Evolutionary conservation across 2,888 invertebrate genomes (phyloP), one percentile per base, ranked within the genome.

Genomic region (Andrena marginata): DNA sequence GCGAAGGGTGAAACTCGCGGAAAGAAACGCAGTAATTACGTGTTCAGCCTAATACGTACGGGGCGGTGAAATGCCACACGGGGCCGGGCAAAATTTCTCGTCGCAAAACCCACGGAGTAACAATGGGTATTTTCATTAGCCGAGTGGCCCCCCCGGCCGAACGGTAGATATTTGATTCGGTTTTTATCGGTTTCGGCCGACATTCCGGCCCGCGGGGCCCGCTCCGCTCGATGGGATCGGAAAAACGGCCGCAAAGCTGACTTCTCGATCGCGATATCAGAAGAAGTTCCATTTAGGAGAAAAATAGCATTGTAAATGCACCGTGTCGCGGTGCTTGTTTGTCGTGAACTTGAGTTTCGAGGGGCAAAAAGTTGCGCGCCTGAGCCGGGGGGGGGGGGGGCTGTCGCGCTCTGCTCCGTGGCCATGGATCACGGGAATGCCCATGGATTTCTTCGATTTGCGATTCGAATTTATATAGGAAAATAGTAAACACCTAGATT

Each of bases 71-170:
- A 87, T 84, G 73, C 86, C 86, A 56, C 84, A 65, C 84, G 82
- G 65, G 76, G 64, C 54, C 71, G 73, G 81, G 74, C 75, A 87
- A 85, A 86, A 84, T 87, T 78, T 80, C 85, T 80, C 42, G 67
- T 65, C 70, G 78, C 85, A 87, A 87, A 87, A 87, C 87, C 87
- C 67, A 73, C 72, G 79, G 80, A 86, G 87, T 86, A 88, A 90
- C 89, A 91, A 91, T 89, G 90, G 90, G 91, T 89, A 91, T 91
- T 91, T 91, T 91, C 91, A 91, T 91, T 91, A 91, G 91, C 81
- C 89, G 84, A 81, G 77, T 77, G 78, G 85, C 63, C 73, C 80
- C 23, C 56, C 26, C 10, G 70, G 56, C 81, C 86, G 79, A 86
- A 87, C 79, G 80, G 86, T 85, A 84, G 87, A 87, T 90, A 90